Evolutionary conservation across 2,888 invertebrate genomes (phyloP).

Genomic region (Agrotis ipsilon): DNA sequence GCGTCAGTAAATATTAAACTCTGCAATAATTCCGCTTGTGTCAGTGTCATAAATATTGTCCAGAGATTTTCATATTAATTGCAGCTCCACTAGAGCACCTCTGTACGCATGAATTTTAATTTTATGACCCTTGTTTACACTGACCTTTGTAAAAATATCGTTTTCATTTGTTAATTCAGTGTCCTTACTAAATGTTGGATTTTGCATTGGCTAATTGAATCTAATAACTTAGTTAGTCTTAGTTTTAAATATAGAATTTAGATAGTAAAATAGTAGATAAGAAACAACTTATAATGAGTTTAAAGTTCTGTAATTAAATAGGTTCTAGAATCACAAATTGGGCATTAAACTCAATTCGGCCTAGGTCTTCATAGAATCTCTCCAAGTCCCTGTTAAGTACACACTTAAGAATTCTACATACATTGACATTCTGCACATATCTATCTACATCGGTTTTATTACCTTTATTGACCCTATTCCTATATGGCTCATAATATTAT

Average conservation of each 20-base stretch:
- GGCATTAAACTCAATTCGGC: neutral
- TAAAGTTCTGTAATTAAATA: neutral
- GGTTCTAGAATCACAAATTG: neutral
- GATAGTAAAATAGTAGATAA: too few species aligned
- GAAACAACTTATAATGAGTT: neutral
- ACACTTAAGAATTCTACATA: too few species aligned
- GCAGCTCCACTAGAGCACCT: slow-evolving; percentile 79
- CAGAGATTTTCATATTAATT: slow-evolving; percentile 87
- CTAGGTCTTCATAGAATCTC: too few species aligned
- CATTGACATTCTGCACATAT: too few species aligned
- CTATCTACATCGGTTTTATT: neutral
- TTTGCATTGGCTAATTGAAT: neutral
- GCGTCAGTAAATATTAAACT: slow-evolving; percentile 87
- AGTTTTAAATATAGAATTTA: neutral
- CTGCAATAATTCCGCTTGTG: slow-evolving; percentile 83
- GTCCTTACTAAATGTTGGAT: neutral
- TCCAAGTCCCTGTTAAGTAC: too few species aligned
- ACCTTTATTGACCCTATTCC: neutral
- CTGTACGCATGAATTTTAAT: slow-evolving; percentile 81
- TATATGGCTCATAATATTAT: neutral
- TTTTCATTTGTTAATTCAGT: slow-evolving; percentile 29
- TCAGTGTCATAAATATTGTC: slow-evolving; percentile 86
- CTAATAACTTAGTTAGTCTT: neutral
- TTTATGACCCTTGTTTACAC: slow-evolving; percentile 67
- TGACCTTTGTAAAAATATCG: slow-evolving; percentile 62